Evolutionary conservation across 2,888 invertebrate species (phyloP), one percentile per base, ranked within the genome.

Genomic region (Drymonia ruficornis): DNA sequence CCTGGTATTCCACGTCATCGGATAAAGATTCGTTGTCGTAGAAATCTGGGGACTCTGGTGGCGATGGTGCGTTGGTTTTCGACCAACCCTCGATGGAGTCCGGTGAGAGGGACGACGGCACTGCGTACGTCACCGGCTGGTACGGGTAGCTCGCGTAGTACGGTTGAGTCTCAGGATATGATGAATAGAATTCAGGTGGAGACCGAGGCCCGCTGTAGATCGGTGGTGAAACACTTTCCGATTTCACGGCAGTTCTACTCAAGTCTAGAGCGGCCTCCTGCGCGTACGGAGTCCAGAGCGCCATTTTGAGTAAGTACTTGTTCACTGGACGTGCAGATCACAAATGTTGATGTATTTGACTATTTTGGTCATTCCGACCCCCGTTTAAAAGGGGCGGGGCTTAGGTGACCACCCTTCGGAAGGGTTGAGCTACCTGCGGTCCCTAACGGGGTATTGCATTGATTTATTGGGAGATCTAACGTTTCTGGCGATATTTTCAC

Each of bases 1-100:
- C 94, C 3, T 94, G 93, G 71, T 96, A 97, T 4, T 95, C 95
- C 51, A 76, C 71, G 55, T 96, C 95, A 1, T 87, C 86, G 0
- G 83, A 77, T 5, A 89, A 55, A 0, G 82, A 80, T 36, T 86
- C 86, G 0, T 78, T 75, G 42, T 86, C 85, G 59, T 78, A 77
- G 43, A 78, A 70, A 74, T 60, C 86, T 12, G 69, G 73, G 1
- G 77, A 88, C 65, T 63, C 94, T 80, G 63, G 95, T 77, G 43
- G 94, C 81, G 66, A 96, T 78, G 43, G 65, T 1, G 55, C 59
- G 50, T 19, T 63, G 28, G 18, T 69, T 68, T 45, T 78, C 63
- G 80, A 80, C 53, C 73, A 66, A 53, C 77, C 74, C 13, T 72
- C 78, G 8, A 70, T 63, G 0, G 82, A 79, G 23, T 83, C 80